Evolutionary conservation across 2,797 vertebrate genomes (phyloP).

Genomic region (Enteromius viviparus): DNA sequence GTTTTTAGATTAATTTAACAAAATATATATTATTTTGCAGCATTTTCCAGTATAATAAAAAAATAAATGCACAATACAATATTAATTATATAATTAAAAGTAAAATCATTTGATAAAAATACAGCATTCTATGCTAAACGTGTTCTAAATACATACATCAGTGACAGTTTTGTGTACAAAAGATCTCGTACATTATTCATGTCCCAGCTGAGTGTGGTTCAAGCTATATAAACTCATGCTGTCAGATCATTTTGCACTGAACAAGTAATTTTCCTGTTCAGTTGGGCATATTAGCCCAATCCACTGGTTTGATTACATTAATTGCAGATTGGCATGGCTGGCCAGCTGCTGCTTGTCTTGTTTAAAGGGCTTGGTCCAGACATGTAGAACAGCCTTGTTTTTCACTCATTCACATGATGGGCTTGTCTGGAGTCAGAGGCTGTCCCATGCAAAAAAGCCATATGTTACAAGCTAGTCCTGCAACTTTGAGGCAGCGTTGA

Average conservation of each 20-base stretch:
- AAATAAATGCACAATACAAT: not conserved
- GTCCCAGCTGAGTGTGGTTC: constrained; percentile 69
- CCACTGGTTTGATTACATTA: constrained; percentile 86
- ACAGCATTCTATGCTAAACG: not conserved
- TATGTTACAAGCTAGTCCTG: constrained; percentile 72
- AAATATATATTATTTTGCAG: no score
- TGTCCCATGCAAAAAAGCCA: constrained; percentile 70
- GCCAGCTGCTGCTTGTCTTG: constrained; percentile 89
- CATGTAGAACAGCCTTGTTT: constrained; percentile 65
- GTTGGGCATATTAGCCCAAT: constrained; percentile 82
- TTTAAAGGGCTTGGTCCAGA: constrained; percentile 71
- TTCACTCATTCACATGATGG: constrained; percentile 65
- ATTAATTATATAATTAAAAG: not conserved
- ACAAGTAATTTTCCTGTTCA: constrained; percentile 77
- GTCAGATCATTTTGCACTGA: constrained; percentile 74
- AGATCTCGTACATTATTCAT: constrained; percentile 67
- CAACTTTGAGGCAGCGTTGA: constrained; percentile 13
- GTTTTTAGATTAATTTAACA: not conserved
- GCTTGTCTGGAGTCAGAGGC: constrained; percentile 68
- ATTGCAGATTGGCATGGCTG: constrained; percentile 88
- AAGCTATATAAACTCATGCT: constrained; percentile 76
- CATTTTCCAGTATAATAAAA: not conserved
- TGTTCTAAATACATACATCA: constrained; percentile 6
- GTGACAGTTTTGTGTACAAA: constrained; percentile 57
- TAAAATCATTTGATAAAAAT: not conserved